These are phyloP conservation scores for Diachasmimorpha longicaudata DNA, from an alignment of 1,140 invertebrate species.

Conservation along the genomic window DNA sequence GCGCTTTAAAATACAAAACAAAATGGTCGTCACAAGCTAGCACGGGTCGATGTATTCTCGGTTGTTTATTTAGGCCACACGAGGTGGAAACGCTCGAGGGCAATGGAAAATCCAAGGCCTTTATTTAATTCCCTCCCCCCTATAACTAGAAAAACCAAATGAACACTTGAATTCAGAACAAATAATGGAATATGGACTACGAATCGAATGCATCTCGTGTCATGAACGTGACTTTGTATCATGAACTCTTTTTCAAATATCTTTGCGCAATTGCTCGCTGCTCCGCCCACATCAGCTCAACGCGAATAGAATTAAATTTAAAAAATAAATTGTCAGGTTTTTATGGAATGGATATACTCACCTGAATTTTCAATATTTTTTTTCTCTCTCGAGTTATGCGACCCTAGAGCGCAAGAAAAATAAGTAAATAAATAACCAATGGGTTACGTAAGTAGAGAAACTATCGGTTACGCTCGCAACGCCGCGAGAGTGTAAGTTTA, in stretches of 20 bases:
- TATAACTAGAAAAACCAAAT: not conserved
- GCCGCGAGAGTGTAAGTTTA: slow-evolving; percentile 58
- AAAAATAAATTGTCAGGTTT: not conserved
- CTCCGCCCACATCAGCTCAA: slow-evolving; percentile 21
- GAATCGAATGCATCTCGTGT: slow-evolving; percentile 46
- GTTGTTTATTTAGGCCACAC: slow-evolving; percentile 64
- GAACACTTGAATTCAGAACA: not conserved
- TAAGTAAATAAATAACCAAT: slow-evolving; percentile 12
- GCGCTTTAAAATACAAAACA: not conserved
- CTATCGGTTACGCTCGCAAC: slow-evolving; percentile 48
- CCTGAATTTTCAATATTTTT: not conserved
- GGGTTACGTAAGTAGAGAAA: slow-evolving; percentile 47
- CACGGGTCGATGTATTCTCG: slow-evolving; percentile 62
- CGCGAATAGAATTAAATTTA: not conserved
- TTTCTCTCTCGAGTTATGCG: not conserved
- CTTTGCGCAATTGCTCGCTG: slow-evolving; percentile 52
- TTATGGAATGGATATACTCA: not conserved
- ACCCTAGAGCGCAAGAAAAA: not conserved
- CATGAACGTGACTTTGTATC: slow-evolving; percentile 62
- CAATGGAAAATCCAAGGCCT: not conserved
- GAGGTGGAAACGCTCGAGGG: slow-evolving; percentile 42
- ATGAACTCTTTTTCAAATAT: slow-evolving; percentile 60
- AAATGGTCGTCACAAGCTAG: not conserved
- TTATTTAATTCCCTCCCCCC: not conserved
- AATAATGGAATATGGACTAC: too few relatives aligned